phyloP scores from a whole-genome alignment of 2,888 invertebrate species.

The Elysia crispata region DNA sequence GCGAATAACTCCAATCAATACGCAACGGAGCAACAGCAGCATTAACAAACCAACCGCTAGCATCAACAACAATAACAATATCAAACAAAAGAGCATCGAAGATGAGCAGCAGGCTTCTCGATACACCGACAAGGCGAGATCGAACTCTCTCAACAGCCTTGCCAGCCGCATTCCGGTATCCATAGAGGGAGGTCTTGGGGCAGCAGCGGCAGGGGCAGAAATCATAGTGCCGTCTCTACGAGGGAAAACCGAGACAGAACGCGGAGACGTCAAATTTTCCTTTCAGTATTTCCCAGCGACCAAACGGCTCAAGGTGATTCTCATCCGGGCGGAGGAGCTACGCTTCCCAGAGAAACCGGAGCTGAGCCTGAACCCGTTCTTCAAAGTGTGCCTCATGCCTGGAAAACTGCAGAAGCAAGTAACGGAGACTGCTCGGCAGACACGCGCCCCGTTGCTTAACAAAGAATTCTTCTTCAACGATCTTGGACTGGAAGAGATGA shows the following conservation, averaged over 20 bases:
- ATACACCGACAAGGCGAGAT: constrained; percentile 38
- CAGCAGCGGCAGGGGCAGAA: constrained; percentile 32
- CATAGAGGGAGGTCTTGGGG: neutral
- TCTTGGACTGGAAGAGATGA: constrained; percentile 74
- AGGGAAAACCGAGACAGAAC: constrained; percentile 56
- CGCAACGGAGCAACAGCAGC: constrained; percentile 36
- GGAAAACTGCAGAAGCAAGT: constrained; percentile 77
- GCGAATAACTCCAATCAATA: neutral
- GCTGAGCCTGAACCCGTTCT: constrained; percentile 61
- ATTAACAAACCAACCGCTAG: constrained; percentile 44
- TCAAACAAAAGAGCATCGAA: constrained; percentile 50
- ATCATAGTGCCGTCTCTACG: neutral
- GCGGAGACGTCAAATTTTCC: constrained; percentile 74
- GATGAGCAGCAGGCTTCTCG: constrained; percentile 44
- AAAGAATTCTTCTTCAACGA: constrained; percentile 78
- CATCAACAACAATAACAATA: no score
- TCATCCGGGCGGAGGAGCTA: constrained; percentile 74
- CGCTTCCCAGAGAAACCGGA: constrained; percentile 71
- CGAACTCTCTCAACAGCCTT: constrained; percentile 22
- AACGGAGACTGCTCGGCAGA: constrained; percentile 74
- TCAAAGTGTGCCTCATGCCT: constrained; percentile 75
- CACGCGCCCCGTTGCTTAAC: constrained; percentile 76
- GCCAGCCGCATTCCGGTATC: neutral
- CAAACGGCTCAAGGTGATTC: constrained; percentile 75
- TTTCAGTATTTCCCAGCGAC: constrained; percentile 77